phyloP scores from a whole-genome alignment of 1,140 invertebrate species.

The Mactra quadrangularis region DNA sequence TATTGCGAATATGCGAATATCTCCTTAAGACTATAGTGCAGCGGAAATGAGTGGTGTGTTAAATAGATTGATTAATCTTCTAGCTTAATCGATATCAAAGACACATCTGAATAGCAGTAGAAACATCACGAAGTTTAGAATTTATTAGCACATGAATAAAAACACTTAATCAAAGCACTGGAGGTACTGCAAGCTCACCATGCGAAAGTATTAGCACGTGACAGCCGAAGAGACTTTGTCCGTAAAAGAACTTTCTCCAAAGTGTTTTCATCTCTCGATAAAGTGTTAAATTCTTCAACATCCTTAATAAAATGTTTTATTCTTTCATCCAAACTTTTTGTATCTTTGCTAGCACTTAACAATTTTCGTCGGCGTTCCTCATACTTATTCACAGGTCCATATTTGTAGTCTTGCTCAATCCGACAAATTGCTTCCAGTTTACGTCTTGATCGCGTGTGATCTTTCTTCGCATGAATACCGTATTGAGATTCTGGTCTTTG shows the following conservation, averaged over 20 bases:
- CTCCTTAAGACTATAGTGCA: too few species aligned
- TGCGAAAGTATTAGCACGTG: slow-evolving; percentile 23
- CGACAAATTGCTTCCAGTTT: slow-evolving; percentile 65
- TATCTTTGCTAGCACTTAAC: slow-evolving; percentile 59
- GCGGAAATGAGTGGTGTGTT: too few species aligned
- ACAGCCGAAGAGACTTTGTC: slow-evolving; percentile 11
- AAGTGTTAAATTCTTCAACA: slow-evolving; percentile 63
- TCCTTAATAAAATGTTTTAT: slow-evolving; percentile 62
- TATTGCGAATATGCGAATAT: too few species aligned
- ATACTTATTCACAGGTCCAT: slow-evolving; percentile 62
- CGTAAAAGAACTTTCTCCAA: slow-evolving; percentile 47
- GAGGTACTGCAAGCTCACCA: too few species aligned
- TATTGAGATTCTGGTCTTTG: slow-evolving; percentile 40
- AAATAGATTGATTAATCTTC: too few species aligned
- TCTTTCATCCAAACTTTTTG: slow-evolving; percentile 40
- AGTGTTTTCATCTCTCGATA: slow-evolving; percentile 46
- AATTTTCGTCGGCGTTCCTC: slow-evolving; percentile 63
- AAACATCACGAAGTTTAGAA: too few species aligned
- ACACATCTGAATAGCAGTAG: too few species aligned
- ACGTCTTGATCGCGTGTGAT: slow-evolving; percentile 62
- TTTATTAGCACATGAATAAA: too few species aligned
- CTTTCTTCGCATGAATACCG: slow-evolving; percentile 61
- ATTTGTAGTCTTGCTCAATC: slow-evolving; percentile 67
- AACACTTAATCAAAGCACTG: too few species aligned
- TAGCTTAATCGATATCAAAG: too few species aligned